Base-by-base conservation (phyloP, 2,113 vertebrate genomes). In the Epinephelus lanceolatus region DNA sequence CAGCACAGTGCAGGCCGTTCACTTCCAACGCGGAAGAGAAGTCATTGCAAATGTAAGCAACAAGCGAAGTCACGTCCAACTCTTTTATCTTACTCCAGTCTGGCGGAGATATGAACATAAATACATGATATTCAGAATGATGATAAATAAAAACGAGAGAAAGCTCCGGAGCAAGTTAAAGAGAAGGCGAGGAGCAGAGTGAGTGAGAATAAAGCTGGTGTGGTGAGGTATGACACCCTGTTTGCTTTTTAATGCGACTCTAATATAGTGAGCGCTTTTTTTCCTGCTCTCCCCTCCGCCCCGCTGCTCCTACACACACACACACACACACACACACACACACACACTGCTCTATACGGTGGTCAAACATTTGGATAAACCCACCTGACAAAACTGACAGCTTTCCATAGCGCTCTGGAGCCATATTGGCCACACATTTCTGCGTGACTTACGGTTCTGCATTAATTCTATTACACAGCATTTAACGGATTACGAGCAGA, bases 61-160 rank as follows among this genome's bases (percentile, higher is more conserved):
- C 93, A 91, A 91, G 91, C 88, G 45, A 87, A 88, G 85, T 78
- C 90, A 88, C 74, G 71, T 88, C 70, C 70, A 86, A 91, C 88
- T 85, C 78, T 86, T 73, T 57, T 2, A 27, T 70, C 65, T 59
- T 0, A 19, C 70, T 81, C 33, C 37, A 71, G 78, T 33, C 12
- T 37, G 5, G 19, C 47, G 18, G 23, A 23, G 67, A 49, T 49
- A 12, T 47, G 1, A 13, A 49, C 17, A 49, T 49, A 49, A 49
- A 49, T 49, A 14, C 21, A 15, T 52, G 9, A 53, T 19, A 51
- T 7, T 37, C 33, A 37, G 6, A 37, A 37, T 37, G 33, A 37
- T 37, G 5, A 37, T 6, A 37, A 37, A n/a, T 12, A 51, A 27
- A 15, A 4, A 2, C 10, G 27, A 49, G 33, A 21, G 52, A n/a